Evolutionary conservation across 2,888 invertebrate species (phyloP).

Genomic region (Tipula confusa): DNA sequence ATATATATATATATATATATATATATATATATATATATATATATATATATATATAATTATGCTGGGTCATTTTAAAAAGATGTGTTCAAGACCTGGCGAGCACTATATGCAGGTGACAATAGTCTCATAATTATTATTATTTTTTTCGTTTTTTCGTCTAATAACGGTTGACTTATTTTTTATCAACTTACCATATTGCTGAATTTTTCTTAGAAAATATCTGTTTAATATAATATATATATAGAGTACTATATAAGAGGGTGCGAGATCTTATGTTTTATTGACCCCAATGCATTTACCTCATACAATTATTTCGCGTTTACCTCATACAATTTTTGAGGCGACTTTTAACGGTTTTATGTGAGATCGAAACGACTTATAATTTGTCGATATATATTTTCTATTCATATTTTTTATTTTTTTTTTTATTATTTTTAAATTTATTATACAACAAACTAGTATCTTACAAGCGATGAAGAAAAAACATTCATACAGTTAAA

Average conservation of each 20-base stretch:
- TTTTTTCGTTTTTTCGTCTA: background rate
- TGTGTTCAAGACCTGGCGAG: background rate
- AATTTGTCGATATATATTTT: background rate
- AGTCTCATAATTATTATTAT: background rate
- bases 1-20: background rate
- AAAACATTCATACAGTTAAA: background rate
- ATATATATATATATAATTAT: background rate
- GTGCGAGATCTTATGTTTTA: background rate
- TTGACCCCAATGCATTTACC: background rate
- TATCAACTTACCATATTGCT: slow-evolving; percentile 12
- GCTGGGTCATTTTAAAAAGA: background rate
- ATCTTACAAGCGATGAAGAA: too few species aligned
- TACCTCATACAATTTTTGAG: background rate
- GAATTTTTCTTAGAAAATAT: slow-evolving; percentile 8
- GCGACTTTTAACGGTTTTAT: background rate
- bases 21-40: too few species aligned
- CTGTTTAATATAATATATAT: background rate
- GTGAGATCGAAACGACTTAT: background rate
- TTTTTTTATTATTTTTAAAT: too few species aligned
- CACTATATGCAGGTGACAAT: background rate
- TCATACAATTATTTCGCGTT: background rate
- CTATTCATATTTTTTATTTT: too few species aligned
- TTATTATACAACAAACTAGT: too few species aligned
- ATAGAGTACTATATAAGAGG: background rate
- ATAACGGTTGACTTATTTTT: background rate